Conservation (phyloP, 2,888 invertebrate species). For the Agrenia bidenticulata region DNA sequence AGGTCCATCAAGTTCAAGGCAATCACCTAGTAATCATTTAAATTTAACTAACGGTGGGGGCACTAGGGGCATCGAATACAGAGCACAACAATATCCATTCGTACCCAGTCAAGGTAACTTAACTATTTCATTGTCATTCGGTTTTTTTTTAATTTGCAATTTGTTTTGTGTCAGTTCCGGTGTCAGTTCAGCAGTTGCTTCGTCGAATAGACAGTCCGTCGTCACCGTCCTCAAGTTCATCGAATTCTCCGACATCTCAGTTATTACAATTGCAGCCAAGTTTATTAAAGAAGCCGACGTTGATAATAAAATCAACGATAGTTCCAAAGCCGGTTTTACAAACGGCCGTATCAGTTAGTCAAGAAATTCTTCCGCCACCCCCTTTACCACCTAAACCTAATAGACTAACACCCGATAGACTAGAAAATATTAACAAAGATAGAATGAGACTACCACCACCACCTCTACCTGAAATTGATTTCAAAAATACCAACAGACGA, state of each 20-base stretch:
- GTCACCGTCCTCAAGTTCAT: constrained; percentile 64
- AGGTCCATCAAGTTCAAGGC: constrained; percentile 38
- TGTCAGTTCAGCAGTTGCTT: constrained; percentile 69
- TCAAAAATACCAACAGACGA: too few species aligned
- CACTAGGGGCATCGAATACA: constrained; percentile 43
- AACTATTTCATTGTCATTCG: background rate
- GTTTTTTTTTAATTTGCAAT: too few species aligned
- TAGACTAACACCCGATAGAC: constrained; percentile 32
- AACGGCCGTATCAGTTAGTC: constrained; percentile 89
- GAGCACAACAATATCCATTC: constrained; percentile 56
- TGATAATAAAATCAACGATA: constrained; percentile 95
- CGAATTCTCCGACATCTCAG: constrained; percentile 78
- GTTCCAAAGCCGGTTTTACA: constrained; percentile 92
- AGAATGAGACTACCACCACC: too few species aligned
- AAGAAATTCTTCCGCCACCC: constrained; percentile 60
- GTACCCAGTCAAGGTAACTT: constrained; percentile 56
- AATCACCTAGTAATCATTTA: background rate
- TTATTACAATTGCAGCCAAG: background rate
- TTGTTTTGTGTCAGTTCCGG: constrained; percentile 61
- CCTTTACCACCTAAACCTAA: constrained; percentile 54
- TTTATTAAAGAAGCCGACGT: constrained; percentile 78
- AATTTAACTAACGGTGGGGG: background rate
- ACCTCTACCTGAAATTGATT: too few species aligned
- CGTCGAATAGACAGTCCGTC: constrained; percentile 67
- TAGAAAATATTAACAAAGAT: constrained; percentile 52